Evolutionary conservation across 2,113 vertebrate genomes (phyloP).

Genomic region (Ammodytes dubius): DNA sequence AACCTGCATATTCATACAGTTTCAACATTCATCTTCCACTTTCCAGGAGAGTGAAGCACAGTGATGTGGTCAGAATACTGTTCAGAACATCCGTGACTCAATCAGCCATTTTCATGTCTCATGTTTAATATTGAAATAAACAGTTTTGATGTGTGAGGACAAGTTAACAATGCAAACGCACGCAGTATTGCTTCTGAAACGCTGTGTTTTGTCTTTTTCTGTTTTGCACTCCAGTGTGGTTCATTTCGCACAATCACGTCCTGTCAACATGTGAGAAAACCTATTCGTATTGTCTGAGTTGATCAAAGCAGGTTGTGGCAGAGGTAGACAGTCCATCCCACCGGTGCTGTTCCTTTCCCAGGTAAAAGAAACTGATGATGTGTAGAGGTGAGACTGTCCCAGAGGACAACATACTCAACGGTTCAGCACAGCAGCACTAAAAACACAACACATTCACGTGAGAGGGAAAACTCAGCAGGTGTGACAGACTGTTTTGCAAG

Average conservation of each 20-base stretch:
- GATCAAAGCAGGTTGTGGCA: not conserved
- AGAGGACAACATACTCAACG: not conserved
- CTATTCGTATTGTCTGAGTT: not conserved
- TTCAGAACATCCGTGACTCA: not conserved
- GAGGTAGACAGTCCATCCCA: not conserved
- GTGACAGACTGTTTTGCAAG: not conserved
- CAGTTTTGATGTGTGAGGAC: not conserved
- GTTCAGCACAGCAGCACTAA: slow-evolving; percentile 4
- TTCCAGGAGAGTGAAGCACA: slow-evolving; percentile 62
- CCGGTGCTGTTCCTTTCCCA: not conserved
- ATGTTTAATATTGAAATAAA: slow-evolving; percentile 24
- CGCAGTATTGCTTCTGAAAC: slow-evolving; percentile 49
- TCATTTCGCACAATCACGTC: not conserved
- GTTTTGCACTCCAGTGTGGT: not conserved
- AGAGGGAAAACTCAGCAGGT: not conserved
- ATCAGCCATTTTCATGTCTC: not conserved
- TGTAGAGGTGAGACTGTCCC: slow-evolving; percentile 11
- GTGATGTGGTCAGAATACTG: slow-evolving; percentile 66
- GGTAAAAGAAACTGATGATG: not conserved
- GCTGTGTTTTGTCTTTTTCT: slow-evolving; percentile 1
- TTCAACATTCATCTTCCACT: slow-evolving; percentile 34
- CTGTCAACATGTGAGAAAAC: not conserved
- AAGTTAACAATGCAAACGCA: not conserved
- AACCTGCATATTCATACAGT: slow-evolving; percentile 1
- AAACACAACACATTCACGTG: not conserved